Base-by-base conservation (phyloP, 2,113 vertebrate species). In the Phaetusa simplex region DNA sequence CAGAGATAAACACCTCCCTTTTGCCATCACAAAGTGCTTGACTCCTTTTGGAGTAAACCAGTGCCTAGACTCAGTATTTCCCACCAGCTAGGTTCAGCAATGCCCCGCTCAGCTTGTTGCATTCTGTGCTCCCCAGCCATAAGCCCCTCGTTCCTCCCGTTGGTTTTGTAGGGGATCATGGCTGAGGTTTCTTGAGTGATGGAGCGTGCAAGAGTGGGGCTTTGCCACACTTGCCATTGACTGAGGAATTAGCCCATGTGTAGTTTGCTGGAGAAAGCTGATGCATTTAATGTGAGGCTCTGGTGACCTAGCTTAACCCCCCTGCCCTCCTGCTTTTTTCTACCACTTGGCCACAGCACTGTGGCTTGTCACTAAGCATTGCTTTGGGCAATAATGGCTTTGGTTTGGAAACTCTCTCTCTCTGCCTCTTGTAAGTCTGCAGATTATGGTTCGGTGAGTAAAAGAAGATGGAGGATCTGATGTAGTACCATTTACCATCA, bases 271-370 rank as follows among this genome's bases (percentile, higher is more conserved):
- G 2, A 43, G 61, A 66, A 42, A 53, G 55, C n/a, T 45, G 71
- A 32, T 66, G 36, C 1, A 1, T 50, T 52, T 9, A 45, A 53
- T 14, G 5, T 23, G 5, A 43, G n/a, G 12, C 40, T 45, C 36
- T 1, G 1, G 19, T 80, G 21, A 58, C 11, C 8, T 20, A n/a
- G 19, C 22, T 50, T 71, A 65, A 21, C 8, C 1, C 1, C 16
- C 21, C 53, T 69, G 14, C 45, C 11, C 52, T 69, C 34, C 13
- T 19, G 14, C 20, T 70, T 74, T 73, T 83, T 78, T 30, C 42
- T 36, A 12, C 18, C 62, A 7, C 22, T n/a, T 56, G 42, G 21
- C 62, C 27, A 23, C 22, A 56, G 40, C 24, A 8, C 19, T 50
- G 19, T 62, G 49, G 40, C 18, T 86, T 53, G 8, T 56, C 45